Evolutionary conservation across 2,113 vertebrate species (phyloP), one percentile per base, ranked within the genome.

Genomic region (Pyxicephalus adspersus): DNA sequence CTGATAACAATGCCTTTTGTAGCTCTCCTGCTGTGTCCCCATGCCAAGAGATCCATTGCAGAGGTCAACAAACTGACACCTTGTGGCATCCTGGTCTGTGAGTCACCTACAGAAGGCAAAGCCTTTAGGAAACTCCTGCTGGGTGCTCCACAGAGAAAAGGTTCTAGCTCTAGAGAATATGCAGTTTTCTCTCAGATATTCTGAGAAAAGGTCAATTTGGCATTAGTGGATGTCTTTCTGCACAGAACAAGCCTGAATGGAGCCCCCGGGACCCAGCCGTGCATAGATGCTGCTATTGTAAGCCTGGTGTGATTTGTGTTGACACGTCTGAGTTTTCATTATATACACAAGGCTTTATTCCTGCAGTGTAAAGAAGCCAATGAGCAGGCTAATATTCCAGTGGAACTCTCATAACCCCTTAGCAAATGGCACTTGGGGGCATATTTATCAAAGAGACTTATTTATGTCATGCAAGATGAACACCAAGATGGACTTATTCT

Each of bases 171-270:
- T 25, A 26, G 55, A 71, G 31, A 25, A 6, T 63, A 31, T 55
- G 11, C 61, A 66, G 45, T 50, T 77, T 77, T 66, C 60, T 55
- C 76, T 65, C 45, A 77, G 45, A 50, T 64, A 77, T 55, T 80
- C 54, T 52, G 55, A 34, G 34, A 61, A 80, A 80, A 80, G 77
- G 77, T 80, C 77, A 80, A 60, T 68, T 63, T 71, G 65, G 22
- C 66, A 71, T 45, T 63, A 63, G 54, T 26, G 61, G 38, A 80
- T 61, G 66, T 8, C n/a, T 71, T 70, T n/a, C 31, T 26, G 31
- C 66, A 52, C 51, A 71, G 66, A n/a, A 29, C 66, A 63, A 31
- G 18, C 55, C 31, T 63, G 65, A 38, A 25, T 26, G 66, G 55
- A 50, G 77, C 77, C 57, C 38, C 51, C 26, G 77, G 77, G 77